A percentile compares a stretch with the other conserved stretches of the same genome.
phyloP scores from a whole-genome alignment of 2,888 invertebrate species.

The Andrena trimmerana region DNA sequence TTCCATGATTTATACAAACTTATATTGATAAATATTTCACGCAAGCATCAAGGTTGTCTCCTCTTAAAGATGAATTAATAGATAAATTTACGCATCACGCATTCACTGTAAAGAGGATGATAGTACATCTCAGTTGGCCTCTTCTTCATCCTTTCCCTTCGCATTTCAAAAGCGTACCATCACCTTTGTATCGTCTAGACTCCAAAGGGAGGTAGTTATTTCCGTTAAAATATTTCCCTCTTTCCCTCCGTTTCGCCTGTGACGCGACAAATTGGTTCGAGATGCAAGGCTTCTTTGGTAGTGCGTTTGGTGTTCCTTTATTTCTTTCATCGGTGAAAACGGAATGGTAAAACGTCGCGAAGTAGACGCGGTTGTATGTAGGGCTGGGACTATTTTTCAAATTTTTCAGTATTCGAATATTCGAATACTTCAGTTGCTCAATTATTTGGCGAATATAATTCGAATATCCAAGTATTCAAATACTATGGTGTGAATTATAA shows the following conservation, averaged over 20 bases:
- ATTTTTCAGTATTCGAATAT: no score
- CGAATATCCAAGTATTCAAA: no score
- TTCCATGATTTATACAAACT: background rate
- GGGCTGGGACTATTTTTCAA: no score
- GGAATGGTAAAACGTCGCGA: slow-evolving; percentile 8
- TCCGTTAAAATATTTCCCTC: slow-evolving; percentile 9
- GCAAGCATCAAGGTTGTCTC: slow-evolving; percentile 11
- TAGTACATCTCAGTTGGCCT: background rate
- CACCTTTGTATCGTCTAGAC: background rate
- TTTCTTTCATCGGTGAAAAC: slow-evolving; percentile 15
- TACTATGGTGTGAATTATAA: no score
- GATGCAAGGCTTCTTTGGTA: background rate
- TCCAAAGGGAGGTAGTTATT: slow-evolving; percentile 19
- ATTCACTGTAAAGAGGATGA: slow-evolving; percentile 25
- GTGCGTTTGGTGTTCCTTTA: background rate
- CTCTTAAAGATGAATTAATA: slow-evolving; percentile 51
- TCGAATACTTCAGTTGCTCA: no score
- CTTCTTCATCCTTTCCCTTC: slow-evolving; percentile 5
- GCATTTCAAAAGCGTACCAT: background rate
- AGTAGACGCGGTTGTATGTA: background rate
- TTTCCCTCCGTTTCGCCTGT: background rate
- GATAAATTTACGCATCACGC: slow-evolving; percentile 34
- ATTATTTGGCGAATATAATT: no score
- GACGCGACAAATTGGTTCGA: background rate
- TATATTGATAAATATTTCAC: slow-evolving; percentile 45